These are phyloP conservation scores for Trogon surrucura DNA, from an alignment of 2,113 vertebrate species.

Conservation along the genomic window DNA sequence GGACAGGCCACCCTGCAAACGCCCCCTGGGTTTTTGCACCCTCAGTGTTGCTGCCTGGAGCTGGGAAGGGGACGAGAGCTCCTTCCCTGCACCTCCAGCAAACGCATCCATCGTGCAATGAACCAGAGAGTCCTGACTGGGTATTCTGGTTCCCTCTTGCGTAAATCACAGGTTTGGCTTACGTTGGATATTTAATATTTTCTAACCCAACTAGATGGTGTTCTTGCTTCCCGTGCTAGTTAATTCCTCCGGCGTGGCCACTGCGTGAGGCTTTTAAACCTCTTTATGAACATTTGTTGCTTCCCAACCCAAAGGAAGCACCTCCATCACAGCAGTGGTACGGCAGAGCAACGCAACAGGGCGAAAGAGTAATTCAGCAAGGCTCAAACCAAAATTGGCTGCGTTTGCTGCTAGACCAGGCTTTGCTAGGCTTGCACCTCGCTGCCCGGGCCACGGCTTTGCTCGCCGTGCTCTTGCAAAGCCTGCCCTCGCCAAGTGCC, in stretches of 20 bases:
- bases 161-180: not conserved
- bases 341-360: not conserved
- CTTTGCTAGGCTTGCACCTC: not conserved
- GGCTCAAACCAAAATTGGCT: rapidly evolving
- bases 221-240: not conserved
- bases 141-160: not conserved
- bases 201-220: not conserved
- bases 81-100: not conserved
- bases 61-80: not conserved
- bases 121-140: not conserved
- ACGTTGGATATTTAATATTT: not conserved
- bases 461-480: not conserved
- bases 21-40: not conserved
- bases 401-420: not conserved
- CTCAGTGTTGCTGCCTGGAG: not conserved
- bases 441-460: not conserved
- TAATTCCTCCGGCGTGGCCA: not conserved
- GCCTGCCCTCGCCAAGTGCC: slow-evolving; percentile 6
- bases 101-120: rapidly evolving
- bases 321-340: not conserved
- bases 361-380: rapidly evolving
- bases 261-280: not conserved
- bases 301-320: not conserved
- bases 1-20: not conserved
- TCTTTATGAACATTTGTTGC: rapidly evolving